Evolutionary conservation across 1,140 invertebrate genomes (phyloP).

Genomic region (Galendromus occidentalis): DNA sequence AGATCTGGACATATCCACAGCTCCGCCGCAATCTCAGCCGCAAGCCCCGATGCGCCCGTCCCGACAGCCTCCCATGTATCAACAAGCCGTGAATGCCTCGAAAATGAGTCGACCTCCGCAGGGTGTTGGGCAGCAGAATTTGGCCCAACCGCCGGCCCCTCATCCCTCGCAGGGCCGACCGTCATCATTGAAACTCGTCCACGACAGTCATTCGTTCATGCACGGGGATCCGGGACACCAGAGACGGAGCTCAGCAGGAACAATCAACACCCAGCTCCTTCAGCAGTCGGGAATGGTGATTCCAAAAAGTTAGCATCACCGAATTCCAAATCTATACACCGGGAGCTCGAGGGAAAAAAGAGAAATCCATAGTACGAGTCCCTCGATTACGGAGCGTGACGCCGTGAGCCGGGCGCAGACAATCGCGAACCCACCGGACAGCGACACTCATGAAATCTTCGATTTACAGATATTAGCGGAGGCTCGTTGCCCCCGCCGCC

Average conservation of each 20-base stretch:
- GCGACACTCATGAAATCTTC: no score
- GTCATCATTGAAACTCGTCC: background rate
- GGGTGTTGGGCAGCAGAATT: background rate
- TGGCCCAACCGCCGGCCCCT: background rate
- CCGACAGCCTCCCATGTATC: background rate
- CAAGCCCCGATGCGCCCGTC: slow-evolving; percentile 1
- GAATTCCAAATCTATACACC: no score
- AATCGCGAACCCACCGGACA: no score
- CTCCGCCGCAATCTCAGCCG: slow-evolving; percentile 13
- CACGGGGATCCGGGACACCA: background rate
- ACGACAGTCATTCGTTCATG: background rate
- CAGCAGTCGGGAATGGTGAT: slow-evolving; percentile 4
- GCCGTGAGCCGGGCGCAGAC: no score
- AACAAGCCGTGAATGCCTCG: background rate
- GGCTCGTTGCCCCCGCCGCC: background rate
- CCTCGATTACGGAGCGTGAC: no score
- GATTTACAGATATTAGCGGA: background rate
- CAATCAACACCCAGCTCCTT: slow-evolving; percentile 1
- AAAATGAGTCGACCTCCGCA: background rate
- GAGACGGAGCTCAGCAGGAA: background rate
- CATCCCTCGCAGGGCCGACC: background rate
- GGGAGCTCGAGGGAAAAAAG: no score
- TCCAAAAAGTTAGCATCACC: background rate
- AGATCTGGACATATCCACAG: no score
- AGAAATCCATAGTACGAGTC: no score